phyloP scores from a whole-genome alignment of 2,797 vertebrate species.

The Tinamus major region DNA sequence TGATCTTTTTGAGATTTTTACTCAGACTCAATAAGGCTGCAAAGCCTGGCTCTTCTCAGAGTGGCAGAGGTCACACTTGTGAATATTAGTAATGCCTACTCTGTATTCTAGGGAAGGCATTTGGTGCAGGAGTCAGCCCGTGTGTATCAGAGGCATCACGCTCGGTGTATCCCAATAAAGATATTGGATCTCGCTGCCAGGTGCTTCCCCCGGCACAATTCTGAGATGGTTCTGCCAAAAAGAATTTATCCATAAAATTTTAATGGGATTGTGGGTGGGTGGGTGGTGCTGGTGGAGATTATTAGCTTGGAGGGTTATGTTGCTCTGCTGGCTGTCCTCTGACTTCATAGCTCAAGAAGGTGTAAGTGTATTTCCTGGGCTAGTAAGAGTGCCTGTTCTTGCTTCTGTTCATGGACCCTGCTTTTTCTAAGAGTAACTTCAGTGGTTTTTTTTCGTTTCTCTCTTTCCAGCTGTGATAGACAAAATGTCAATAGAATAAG shows the following conservation, averaged over 20 bases:
- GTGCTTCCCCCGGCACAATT: neutral
- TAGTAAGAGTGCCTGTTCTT: neutral
- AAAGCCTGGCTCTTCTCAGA: neutral
- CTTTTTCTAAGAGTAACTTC: neutral
- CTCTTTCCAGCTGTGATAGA: slow-evolving; percentile 63
- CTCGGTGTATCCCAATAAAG: neutral
- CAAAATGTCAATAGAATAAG: slow-evolving; percentile 82
- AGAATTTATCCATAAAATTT: neutral
- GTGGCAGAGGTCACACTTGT: neutral
- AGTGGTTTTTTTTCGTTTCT: neutral
- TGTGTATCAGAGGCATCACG: neutral
- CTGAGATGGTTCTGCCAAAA: neutral
- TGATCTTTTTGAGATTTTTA: neutral
- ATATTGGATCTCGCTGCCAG: neutral
- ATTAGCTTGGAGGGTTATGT: neutral
- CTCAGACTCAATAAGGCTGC: neutral
- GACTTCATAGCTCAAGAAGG: neutral
- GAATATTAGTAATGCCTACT: neutral
- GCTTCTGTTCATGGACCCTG: neutral
- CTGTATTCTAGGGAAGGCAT: neutral
- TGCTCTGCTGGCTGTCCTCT: neutral
- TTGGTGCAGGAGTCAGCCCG: neutral
- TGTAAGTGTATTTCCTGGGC: neutral
- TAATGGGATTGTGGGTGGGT: neutral
- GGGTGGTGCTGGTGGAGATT: neutral